Conservation (phyloP, 2,888 invertebrate species). For the Oegoconia quadripuncta region DNA sequence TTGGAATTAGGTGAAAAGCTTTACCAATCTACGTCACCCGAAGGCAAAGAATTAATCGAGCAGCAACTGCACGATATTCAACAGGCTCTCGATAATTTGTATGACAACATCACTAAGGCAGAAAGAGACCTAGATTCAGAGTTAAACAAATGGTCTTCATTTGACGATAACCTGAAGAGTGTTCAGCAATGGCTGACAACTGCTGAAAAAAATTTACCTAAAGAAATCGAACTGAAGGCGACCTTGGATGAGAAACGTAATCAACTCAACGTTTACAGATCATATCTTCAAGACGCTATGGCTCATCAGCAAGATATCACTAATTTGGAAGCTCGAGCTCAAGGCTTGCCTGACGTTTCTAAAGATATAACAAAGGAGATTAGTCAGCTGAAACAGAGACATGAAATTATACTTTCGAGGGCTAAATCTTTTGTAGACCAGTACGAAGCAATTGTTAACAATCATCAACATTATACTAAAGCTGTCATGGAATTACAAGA, state of each 20-base stretch:
- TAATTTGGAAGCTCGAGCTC: slow-evolving; percentile 88
- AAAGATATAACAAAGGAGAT: slow-evolving; percentile 87
- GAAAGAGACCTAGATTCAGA: slow-evolving; percentile 91
- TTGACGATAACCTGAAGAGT: slow-evolving; percentile 90
- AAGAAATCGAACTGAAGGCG: slow-evolving; percentile 88
- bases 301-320: slow-evolving; percentile 91
- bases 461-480: slow-evolving; percentile 93
- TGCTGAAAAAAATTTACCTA: slow-evolving; percentile 86
- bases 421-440: slow-evolving; percentile 88
- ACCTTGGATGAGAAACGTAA: slow-evolving; percentile 95
- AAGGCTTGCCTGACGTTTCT: slow-evolving; percentile 87
- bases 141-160: slow-evolving; percentile 92
- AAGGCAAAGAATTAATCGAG: slow-evolving; percentile 91
- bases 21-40: slow-evolving; percentile 90
- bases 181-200: slow-evolving; percentile 89
- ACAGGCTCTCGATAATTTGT: slow-evolving; percentile 88
- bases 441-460: slow-evolving; percentile 92
- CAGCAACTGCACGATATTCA: slow-evolving; percentile 91
- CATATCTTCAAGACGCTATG: slow-evolving; percentile 88
- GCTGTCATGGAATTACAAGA: slow-evolving; percentile 92
- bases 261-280: slow-evolving; percentile 91
- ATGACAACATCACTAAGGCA: slow-evolving; percentile 87
- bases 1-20: slow-evolving; percentile 93
- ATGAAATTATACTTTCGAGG: slow-evolving; percentile 83
- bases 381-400: slow-evolving; percentile 84